These are phyloP conservation scores for Euplagia quadripunctaria DNA, from an alignment of 2,888 invertebrate species.

Conservation along the genomic window DNA sequence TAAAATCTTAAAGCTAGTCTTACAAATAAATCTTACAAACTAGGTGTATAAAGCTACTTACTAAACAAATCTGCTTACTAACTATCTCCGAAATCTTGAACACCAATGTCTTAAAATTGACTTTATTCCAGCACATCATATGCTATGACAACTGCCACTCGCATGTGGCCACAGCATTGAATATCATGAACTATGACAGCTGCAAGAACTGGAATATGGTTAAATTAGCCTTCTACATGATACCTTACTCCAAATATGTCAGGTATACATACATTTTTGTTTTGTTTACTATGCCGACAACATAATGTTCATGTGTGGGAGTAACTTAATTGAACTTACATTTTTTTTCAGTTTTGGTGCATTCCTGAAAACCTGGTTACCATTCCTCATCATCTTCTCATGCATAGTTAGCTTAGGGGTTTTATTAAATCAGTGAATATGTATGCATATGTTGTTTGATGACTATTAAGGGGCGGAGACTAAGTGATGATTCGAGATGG, in stretches of 20 bases:
- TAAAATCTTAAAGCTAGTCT: too few species aligned
- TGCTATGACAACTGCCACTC: conserved; percentile 99
- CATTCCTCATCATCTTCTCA: conserved; percentile 88
- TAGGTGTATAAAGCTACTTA: too few species aligned
- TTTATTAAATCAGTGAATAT: conserved; percentile 54
- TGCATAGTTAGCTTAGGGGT: conserved; percentile 73
- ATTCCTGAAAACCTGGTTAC: conserved; percentile 94
- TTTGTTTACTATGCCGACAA: neutral
- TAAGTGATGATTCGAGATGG: neutral
- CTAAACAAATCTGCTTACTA: too few species aligned
- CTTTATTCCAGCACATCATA: conserved; percentile 93
- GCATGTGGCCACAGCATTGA: conserved; percentile 97
- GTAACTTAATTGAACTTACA: conserved; percentile 1
- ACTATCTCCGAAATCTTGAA: neutral
- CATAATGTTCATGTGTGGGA: too few species aligned
- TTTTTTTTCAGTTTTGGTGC: conserved; percentile 86
- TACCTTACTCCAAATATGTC: conserved; percentile 92
- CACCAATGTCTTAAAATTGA: neutral
- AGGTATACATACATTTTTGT: conserved; percentile 74
- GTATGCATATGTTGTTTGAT: neutral
- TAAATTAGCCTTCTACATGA: conserved; percentile 92
- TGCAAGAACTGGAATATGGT: conserved; percentile 97
- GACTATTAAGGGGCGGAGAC: neutral
- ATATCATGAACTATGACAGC: conserved; percentile 95
- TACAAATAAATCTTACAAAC: too few species aligned